A percentile compares a stretch with the other conserved stretches of the same genome.
Conservation (phyloP, 2,797 vertebrate species). For the Myripristis jacobus region DNA sequence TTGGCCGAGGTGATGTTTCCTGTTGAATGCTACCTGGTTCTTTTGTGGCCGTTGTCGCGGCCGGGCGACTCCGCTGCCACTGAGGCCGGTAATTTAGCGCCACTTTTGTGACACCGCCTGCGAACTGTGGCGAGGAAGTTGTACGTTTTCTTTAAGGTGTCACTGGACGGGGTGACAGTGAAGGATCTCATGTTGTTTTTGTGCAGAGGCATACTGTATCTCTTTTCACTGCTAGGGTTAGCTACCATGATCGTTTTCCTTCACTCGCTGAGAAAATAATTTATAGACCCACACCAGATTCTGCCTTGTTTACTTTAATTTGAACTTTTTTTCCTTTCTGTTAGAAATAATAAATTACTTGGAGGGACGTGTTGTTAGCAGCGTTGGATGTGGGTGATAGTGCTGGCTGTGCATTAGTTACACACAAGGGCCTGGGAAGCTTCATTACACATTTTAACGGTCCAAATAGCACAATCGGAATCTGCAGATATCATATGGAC, state of each 20-base stretch:
- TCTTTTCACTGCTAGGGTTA: not conserved
- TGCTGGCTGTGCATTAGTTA: slow-evolving; percentile 19
- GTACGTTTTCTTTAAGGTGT: slow-evolving; percentile 53
- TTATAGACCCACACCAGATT: no score
- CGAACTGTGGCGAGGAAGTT: slow-evolving; percentile 59
- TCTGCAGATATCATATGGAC: no score
- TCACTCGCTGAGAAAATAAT: not conserved
- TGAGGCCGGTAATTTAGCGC: slow-evolving; percentile 75
- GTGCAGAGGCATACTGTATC: not conserved
- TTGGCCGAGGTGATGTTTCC: slow-evolving; percentile 80
- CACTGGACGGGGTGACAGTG: slow-evolving; percentile 52
- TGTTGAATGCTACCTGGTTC: slow-evolving; percentile 78
- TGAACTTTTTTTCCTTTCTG: no score
- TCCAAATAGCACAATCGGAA: no score
- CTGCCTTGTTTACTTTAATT: no score
- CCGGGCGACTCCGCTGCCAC: slow-evolving; percentile 53
- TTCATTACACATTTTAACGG: slow-evolving; percentile 11
- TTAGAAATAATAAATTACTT: no score
- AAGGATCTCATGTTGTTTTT: slow-evolving; percentile 7
- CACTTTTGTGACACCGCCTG: slow-evolving; percentile 63
- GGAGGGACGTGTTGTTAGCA: no score
- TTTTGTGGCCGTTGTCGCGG: slow-evolving; percentile 69
- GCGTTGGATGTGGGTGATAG: slow-evolving; percentile 3
- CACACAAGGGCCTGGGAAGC: slow-evolving; percentile 14
- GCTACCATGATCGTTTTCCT: not conserved